Evolutionary conservation across 1,140 invertebrate genomes (phyloP).

Genomic region (Sycophaga agraensis): DNA sequence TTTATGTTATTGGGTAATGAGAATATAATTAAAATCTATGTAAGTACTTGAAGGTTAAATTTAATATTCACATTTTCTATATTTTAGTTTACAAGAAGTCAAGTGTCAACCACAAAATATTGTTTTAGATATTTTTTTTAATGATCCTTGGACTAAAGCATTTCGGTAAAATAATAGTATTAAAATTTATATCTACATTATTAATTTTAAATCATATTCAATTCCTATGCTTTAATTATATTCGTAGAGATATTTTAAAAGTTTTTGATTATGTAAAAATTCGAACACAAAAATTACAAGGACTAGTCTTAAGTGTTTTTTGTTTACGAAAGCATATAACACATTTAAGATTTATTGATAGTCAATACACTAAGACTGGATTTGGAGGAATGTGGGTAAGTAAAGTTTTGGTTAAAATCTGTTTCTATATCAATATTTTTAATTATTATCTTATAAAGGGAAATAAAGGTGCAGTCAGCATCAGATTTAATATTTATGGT

Average conservation of each 20-base stretch:
- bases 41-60: neutral
- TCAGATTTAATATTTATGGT: constrained; percentile 83
- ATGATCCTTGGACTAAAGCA: constrained; percentile 81
- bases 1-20: constrained; percentile 77
- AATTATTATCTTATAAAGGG: constrained; percentile 63
- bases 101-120: constrained; percentile 85
- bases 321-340: constrained; percentile 75
- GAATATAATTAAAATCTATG: constrained; percentile 6
- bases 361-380: constrained; percentile 83
- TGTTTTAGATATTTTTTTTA: constrained; percentile 76
- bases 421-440: constrained; percentile 1
- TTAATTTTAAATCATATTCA: no score
- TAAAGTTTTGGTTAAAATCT: neutral
- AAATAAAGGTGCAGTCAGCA: constrained; percentile 90
- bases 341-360: constrained; percentile 79
- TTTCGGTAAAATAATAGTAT: constrained; percentile 55
- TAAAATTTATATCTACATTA: neutral
- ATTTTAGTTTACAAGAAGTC: constrained; percentile 81
- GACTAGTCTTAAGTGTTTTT: constrained; percentile 76
- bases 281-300: constrained; percentile 76
- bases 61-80: constrained; percentile 17
- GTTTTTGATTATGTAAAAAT: constrained; percentile 75
- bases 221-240: no score
- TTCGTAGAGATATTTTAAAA: constrained; percentile 67
- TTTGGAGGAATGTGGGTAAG: constrained; percentile 84